These are phyloP conservation scores for Aleiodes leptofemur DNA, from an alignment of 2,888 invertebrate species.

Conservation along the genomic window DNA sequence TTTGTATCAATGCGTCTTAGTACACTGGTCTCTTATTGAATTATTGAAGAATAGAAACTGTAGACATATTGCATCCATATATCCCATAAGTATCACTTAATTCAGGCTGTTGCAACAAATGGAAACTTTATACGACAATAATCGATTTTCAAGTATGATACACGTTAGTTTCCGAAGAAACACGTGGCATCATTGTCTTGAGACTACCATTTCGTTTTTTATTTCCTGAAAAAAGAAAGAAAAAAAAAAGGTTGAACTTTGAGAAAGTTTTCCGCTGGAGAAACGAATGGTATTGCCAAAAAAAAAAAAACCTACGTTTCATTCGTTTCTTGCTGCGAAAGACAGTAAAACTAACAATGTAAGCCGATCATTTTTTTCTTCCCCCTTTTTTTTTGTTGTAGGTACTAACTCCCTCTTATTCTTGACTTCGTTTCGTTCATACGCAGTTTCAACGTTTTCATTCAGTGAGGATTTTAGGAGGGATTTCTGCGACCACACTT, in stretches of 20 bases:
- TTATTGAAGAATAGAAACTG: conserved; percentile 14
- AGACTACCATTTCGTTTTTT: background rate
- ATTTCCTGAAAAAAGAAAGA: background rate
- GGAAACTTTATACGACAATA: conserved; percentile 25
- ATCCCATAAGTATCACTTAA: background rate
- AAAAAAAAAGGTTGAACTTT: background rate
- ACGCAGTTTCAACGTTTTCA: conserved; percentile 12
- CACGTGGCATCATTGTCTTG: conserved; percentile 25
- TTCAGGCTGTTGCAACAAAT: conserved; percentile 16
- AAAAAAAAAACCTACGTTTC: conserved; percentile 11
- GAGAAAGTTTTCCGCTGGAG: conserved; percentile 7
- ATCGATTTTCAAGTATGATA: conserved; percentile 38
- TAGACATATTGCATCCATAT: background rate
- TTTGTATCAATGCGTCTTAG: conserved; percentile 2
- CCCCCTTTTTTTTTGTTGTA: background rate
- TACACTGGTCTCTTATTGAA: background rate
- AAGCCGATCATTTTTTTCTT: conserved; percentile 33
- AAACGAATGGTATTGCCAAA: conserved; percentile 20
- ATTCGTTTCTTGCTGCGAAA: conserved; percentile 21
- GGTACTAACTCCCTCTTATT: background rate
- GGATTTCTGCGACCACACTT: conserved; percentile 6
- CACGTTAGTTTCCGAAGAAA: conserved; percentile 22
- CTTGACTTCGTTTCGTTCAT: background rate
- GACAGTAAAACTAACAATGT: conserved; percentile 33
- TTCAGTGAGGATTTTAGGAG: background rate